These are phyloP conservation scores for Euspilapteryx auroguttella DNA, from an alignment of 2,888 invertebrate species.

Conservation along the genomic window DNA sequence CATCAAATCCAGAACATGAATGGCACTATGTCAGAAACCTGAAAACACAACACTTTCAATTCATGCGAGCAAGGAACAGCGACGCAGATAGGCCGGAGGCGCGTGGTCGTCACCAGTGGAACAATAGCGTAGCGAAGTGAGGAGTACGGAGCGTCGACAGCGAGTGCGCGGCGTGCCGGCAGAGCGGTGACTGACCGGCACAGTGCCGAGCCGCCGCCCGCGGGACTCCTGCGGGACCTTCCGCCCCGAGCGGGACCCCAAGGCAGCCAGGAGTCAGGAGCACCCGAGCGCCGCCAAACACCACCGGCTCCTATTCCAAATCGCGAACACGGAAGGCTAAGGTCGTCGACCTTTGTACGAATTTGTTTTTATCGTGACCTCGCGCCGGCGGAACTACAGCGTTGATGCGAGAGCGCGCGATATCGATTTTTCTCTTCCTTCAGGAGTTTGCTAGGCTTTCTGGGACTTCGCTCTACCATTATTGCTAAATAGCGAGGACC, in stretches of 20 bases:
- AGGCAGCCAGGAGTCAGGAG: background rate
- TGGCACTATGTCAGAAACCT: constrained; percentile 10
- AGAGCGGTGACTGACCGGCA: constrained; percentile 58
- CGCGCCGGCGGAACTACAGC: background rate
- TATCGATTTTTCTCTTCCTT: no score
- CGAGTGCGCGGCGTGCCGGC: constrained; percentile 47
- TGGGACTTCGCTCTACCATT: no score
- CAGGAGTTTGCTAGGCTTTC: no score
- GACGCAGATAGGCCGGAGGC: background rate
- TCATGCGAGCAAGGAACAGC: constrained; percentile 21
- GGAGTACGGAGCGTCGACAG: constrained; percentile 13
- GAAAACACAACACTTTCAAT: constrained; percentile 8
- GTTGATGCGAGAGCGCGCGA: no score
- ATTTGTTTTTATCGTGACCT: background rate
- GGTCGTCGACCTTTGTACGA: background rate
- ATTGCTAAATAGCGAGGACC: no score
- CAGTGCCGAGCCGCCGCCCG: constrained; percentile 49
- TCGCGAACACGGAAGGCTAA: background rate
- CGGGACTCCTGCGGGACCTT: constrained; percentile 49
- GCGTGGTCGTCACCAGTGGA: no score
- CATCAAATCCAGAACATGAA: constrained; percentile 29
- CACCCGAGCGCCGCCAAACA: background rate
- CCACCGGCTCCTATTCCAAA: background rate
- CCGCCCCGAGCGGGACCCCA: constrained; percentile 20
- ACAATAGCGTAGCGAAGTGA: no score